Conservation (phyloP, 2,113 vertebrate species). For the Phylloscopus trochilus region DNA sequence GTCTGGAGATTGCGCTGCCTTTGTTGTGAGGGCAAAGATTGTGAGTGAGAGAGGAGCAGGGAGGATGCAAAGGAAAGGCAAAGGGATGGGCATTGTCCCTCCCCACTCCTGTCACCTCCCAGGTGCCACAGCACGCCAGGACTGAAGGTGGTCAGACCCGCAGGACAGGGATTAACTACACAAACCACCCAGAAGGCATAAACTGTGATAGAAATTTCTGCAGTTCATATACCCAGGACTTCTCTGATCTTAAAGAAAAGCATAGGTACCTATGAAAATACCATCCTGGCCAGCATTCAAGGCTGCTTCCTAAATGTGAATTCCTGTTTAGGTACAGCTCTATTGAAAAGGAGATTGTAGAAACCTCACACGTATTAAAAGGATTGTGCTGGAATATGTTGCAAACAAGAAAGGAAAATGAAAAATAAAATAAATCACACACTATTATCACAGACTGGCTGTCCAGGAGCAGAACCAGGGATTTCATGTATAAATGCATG, state of each 20-base stretch:
- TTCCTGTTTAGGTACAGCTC: neutral
- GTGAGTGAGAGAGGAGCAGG: neutral
- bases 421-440: neutral
- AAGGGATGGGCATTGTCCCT: fast-evolving
- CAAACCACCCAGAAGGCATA: neutral
- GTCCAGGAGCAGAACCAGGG: neutral
- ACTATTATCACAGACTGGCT: neutral
- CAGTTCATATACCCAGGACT: neutral
- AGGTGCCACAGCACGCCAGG: fast-evolving
- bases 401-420: neutral
- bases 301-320: neutral
- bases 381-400: neutral
- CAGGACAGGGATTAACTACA: neutral
- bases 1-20: neutral
- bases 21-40: neutral
- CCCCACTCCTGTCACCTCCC: neutral
- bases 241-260: neutral
- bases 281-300: neutral
- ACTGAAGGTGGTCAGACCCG: fast-evolving
- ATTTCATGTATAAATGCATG: neutral
- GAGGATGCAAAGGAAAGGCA: neutral
- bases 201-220: neutral
- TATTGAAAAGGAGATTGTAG: neutral
- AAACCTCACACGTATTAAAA: neutral
- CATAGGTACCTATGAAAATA: neutral